Conservation (phyloP, 1,140 invertebrate genomes). For the Drosophila arizonae region DNA sequence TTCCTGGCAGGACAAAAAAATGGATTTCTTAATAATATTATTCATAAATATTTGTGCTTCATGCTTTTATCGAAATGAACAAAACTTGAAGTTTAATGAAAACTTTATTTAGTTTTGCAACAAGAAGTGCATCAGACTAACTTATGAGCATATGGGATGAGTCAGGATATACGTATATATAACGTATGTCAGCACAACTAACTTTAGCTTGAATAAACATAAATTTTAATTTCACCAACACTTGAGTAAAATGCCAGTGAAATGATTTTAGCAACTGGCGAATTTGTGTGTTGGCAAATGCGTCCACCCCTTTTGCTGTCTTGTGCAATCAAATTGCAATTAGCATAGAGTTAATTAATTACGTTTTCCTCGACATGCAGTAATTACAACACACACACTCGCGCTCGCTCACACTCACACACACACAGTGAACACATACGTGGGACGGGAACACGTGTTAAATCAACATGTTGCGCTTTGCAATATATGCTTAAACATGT, state of each 20-base stretch:
- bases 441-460: conserved; percentile 64
- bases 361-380: conserved; percentile 51
- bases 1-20: too few relatives aligned
- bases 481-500: conserved; percentile 2
- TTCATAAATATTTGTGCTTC: too few relatives aligned
- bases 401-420: conserved; percentile 14
- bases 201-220: too few relatives aligned
- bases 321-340: conserved; percentile 73
- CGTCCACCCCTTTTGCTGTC: conserved; percentile 1
- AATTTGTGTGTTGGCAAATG: background rate
- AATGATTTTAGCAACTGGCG: background rate
- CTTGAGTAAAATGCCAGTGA: background rate
- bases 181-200: too few relatives aligned
- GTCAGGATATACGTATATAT: too few relatives aligned
- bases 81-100: too few relatives aligned
- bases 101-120: too few relatives aligned
- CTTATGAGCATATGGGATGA: too few relatives aligned
- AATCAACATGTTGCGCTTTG: conserved; percentile 74
- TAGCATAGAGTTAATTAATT: conserved; percentile 74
- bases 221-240: background rate
- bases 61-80: too few relatives aligned
- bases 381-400: conserved; percentile 31
- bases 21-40: too few relatives aligned
- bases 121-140: too few relatives aligned
- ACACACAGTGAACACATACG: conserved; percentile 27